Percentiles rank a stretch among this genome's conserved stretches.
Conservation (phyloP, 2,113 vertebrate species). For the Oreochromis aureus region DNA sequence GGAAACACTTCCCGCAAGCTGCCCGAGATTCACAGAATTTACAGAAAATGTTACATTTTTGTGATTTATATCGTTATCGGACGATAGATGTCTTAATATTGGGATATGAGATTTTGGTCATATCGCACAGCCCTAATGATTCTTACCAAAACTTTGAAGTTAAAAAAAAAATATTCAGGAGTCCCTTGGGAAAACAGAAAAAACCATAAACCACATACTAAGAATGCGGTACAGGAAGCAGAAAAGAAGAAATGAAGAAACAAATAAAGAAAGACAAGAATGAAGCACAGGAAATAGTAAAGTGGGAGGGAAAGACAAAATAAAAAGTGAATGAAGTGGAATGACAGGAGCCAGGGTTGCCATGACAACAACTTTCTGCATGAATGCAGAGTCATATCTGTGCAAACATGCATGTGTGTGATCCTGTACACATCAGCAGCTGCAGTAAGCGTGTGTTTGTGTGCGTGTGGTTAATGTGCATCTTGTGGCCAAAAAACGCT, state of each 20-base stretch:
- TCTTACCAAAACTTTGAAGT: not conserved
- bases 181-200: not conserved
- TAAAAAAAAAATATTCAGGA: not conserved
- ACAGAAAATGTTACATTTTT: too few relatives aligned
- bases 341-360: not conserved
- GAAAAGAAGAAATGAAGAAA: not conserved
- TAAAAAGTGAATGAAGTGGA: not conserved
- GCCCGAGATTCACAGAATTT: too few relatives aligned
- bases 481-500: not conserved
- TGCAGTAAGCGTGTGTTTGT: not conserved
- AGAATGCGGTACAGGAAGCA: not conserved
- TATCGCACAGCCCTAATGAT: not conserved
- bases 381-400: constrained; percentile 8
- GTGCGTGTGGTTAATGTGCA: not conserved
- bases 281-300: not conserved
- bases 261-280: not conserved
- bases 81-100: too few relatives aligned
- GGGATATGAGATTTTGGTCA: too few relatives aligned
- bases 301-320: not conserved
- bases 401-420: not conserved
- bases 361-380: constrained; percentile 13
- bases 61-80: too few relatives aligned
- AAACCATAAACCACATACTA: not conserved
- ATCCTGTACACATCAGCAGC: not conserved
- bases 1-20: too few relatives aligned